Evolutionary conservation across 2,797 vertebrate species (phyloP), one percentile per base, ranked within the genome.

Genomic region (Eulemur coronatus): DNA sequence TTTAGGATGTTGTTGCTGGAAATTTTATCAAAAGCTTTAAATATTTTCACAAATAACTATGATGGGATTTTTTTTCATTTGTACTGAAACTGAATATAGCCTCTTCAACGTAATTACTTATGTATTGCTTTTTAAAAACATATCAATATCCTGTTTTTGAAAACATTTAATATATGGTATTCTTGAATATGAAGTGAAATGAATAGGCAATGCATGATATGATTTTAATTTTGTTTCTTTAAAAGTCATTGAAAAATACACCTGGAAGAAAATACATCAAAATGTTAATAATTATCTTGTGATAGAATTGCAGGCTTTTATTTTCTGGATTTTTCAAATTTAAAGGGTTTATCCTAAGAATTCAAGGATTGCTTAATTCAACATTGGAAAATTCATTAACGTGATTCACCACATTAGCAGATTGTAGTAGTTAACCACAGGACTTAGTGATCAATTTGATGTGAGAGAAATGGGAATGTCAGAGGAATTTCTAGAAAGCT

Each of bases 401-500:
- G 24, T 61, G 41, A 84, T 61, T 73, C 38, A 72, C 11, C 9
- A 0, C 50, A 65, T 61, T 86, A 82, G 65, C n/a, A 50, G 43
- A 72, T 35, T 72, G 30, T 76, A 72, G 46, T 72, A 80, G 26
- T 59, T 70, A 90, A 43, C 30, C 38, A 65, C 10, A 76, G 35
- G 50, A 93, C 8, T 85, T 91, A 26, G 17, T 93, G 70, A 35
- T 65, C 76, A 92, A 8, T 95, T 90, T 90, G 55, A 92, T 92
- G 26, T 75, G n/a, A 59, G 59, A 89, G 50, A 90, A 91, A 89
- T 85, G 35, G 73, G 89, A 94, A 48, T 86, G 52, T 82, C 69
- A 96, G 43, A 91, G 41, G 33, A 97, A 75, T 97, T 81, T 90
- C 35, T 84, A 35, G 65, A 94, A 70, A 94, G 38, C 22, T 80